Evolutionary conservation across 2,888 invertebrate species (phyloP), one percentile per base, ranked within the genome.

Genomic region (Zelleria hepariella): DNA sequence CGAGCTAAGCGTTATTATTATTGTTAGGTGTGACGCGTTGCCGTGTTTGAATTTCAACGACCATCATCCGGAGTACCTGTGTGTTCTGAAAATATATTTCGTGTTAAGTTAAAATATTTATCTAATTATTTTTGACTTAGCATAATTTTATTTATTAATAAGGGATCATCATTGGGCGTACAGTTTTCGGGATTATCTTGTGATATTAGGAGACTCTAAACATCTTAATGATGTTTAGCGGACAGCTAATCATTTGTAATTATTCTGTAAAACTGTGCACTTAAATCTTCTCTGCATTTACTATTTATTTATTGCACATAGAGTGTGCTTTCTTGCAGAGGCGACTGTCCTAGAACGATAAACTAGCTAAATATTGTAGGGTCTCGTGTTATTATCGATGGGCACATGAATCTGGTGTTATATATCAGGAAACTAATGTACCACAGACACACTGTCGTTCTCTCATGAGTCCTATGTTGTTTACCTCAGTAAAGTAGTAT

Each of bases 401-500:
- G 72, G 71, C 75, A 8, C 26, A 27, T 26, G 55, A 55, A 32
- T 55, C 21, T 32, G 55, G 15, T 27, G 74, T 78, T 74, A 78
- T 77, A 79, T 80, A 81, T 79, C 82, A 78, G 75, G 74, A 72
- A 75, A 73, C 73, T 70, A 71, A 77, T 74, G 74, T 74, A 73
- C 78, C 71, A 72, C 72, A 75, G 75, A 76, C 75, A 74, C 72
- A n/a, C n/a, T n/a, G n/a, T 70, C 72, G 80, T 75, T 70, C 71
- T 78, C 77, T 74, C 78, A 72, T 74, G 77, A 75, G 82, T 87
- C 86, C 86, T 86, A 83, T 82, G 81, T 84, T 82, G 82, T 82
- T 85, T 87, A 86, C 87, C 87, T 87, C 86, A 86, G 77, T 82
- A 78, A 75, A 76, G 32, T 86, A 86, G 84, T 80, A 80, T 85